Percentiles rank a stretch among this genome's conserved stretches.
Conservation (phyloP, 2,888 invertebrate species). For the Mantis religiosa region DNA sequence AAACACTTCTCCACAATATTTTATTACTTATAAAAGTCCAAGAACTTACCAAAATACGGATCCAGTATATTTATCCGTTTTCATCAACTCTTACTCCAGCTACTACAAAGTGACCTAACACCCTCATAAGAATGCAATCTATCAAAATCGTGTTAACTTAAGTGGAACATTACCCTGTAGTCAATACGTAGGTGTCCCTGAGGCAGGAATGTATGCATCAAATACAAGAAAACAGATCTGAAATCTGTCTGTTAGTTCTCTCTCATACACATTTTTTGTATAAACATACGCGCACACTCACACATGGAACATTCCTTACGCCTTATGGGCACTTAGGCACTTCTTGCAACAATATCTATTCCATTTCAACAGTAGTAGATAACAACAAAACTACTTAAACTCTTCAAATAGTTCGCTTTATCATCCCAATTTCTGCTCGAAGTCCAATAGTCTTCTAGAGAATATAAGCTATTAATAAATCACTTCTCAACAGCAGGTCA, state of each 20-base stretch:
- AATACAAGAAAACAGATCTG: background rate
- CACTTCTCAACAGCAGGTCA: background rate
- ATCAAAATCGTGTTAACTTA: too few species aligned
- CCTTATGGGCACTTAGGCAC: background rate
- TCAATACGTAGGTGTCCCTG: background rate
- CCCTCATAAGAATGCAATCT: too few species aligned
- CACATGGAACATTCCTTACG: background rate
- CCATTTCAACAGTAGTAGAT: background rate
- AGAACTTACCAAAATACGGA: too few species aligned
- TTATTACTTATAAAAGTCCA: too few species aligned
- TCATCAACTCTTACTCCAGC: too few species aligned
- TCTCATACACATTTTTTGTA: background rate
- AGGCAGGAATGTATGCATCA: background rate
- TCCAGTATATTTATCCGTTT: too few species aligned
- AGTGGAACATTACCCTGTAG: too few species aligned
- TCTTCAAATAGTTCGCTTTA: background rate
- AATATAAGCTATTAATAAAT: background rate
- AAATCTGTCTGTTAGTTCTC: background rate
- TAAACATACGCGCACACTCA: background rate
- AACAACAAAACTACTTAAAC: background rate
- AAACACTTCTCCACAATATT: too few species aligned
- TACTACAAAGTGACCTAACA: too few species aligned
- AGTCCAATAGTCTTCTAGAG: background rate
- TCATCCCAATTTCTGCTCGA: background rate
- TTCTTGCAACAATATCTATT: background rate